Base-by-base conservation (phyloP, 2,113 vertebrate species). In the Zosterops japonicus region DNA sequence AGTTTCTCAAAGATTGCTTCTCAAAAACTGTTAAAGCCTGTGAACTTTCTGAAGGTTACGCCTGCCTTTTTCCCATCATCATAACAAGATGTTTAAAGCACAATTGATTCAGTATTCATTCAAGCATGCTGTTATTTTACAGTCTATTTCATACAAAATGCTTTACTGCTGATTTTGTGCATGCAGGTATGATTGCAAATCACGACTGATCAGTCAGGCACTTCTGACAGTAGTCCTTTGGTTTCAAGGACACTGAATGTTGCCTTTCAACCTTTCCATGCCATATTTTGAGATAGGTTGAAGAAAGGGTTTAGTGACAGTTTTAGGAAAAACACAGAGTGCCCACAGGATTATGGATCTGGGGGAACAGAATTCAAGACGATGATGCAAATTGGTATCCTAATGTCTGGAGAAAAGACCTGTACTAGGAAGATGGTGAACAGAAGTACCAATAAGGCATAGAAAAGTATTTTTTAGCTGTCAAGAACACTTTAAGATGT, bases 111-210 rank as follows among this genome's bases (percentile, higher is more conserved):
- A 3, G 68, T 92, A 75, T 6, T 78, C 92, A 64, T 81, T 94
- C 88, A 91, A 93, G 94, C 90, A 70, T 94, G 71, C 49, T 72
- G 42, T 90, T 92, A 93, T 96, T 96, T 96, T 96, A 90, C 85
- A 94, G 90, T 83, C 90, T 94, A 22, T 90, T 96, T 96, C 82
- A 60, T 91, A 81, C 85, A 86, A 75, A 92, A 95, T 77, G 76
- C 76, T 92, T 92, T 94, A 64, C 47, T 92, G 92, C 60, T 83
- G 88, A 78, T 95, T 94, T 93, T 90, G 71, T 88, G 79, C 89
- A 75, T 89, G 68, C 93, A 83, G 76, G 72, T 95, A 75, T 83
- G 94, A 94, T 96, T 94, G 88, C 68, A 94, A 88, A 94, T 95
- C 85, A 93, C 24, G 83, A 60, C 85, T 94, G 79, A 94, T 96